A percentile compares a stretch with the other conserved stretches of the same genome.
Conservation (phyloP, 1,140 invertebrate genomes). For the Riptortus pedestris region DNA sequence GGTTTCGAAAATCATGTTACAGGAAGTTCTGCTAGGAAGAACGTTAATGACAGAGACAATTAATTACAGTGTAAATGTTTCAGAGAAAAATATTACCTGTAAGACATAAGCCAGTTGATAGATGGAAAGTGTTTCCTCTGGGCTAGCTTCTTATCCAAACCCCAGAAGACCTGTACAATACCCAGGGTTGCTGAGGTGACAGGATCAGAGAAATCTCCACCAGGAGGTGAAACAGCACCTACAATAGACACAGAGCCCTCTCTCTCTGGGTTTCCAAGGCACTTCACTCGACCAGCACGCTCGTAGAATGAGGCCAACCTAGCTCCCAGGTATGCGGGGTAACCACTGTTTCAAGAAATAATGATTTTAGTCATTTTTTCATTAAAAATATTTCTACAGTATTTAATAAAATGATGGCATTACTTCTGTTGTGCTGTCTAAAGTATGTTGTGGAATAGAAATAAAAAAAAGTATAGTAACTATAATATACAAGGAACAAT, state of each 20-base stretch:
- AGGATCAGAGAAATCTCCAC: constrained; percentile 99
- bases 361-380: constrained; percentile 21
- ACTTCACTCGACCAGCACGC: constrained; percentile 94
- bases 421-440: too few relatives aligned
- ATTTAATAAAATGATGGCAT: background rate
- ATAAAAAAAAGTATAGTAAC: too few relatives aligned
- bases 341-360: too few relatives aligned
- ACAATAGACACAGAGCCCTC: constrained; percentile 99
- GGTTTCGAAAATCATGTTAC: too few relatives aligned
- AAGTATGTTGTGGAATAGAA: too few relatives aligned
- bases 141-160: constrained; percentile 97
- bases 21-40: too few relatives aligned
- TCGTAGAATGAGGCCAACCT: constrained; percentile 98
- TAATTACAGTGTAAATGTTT: too few relatives aligned
- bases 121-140: constrained; percentile 99
- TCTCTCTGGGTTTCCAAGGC: constrained; percentile 93
- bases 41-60: too few relatives aligned
- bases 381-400: background rate
- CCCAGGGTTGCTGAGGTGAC: constrained; percentile 97
- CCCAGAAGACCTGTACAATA: constrained; percentile 99
- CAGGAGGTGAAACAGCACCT: constrained; percentile 97
- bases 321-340: constrained; percentile 96
- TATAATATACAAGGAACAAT: too few relatives aligned
- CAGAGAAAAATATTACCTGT: too few relatives aligned
- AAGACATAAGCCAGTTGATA: constrained; percentile 99